Conservation (phyloP, 1,140 invertebrate species). For the Copidosoma floridanum region DNA sequence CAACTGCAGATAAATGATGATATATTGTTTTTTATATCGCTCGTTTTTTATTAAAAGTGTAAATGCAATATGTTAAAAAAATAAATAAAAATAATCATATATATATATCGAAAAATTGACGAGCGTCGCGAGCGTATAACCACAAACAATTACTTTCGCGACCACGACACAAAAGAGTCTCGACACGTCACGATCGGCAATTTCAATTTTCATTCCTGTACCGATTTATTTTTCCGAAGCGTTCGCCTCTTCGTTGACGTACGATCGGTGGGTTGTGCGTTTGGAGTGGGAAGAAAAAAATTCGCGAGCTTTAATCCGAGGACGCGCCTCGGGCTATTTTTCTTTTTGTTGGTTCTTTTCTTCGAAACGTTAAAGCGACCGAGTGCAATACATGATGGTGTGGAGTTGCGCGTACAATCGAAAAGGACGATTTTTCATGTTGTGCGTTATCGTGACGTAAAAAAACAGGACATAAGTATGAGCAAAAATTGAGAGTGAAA, state of each 20-base stretch:
- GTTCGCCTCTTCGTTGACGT: not conserved
- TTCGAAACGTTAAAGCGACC: conserved; percentile 8
- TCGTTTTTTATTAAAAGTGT: conserved; percentile 16
- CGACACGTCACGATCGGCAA: conserved; percentile 15
- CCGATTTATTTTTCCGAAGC: too few species aligned
- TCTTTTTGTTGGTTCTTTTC: conserved; percentile 11
- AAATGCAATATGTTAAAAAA: too few species aligned
- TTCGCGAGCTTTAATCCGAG: conserved; percentile 16
- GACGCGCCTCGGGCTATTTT: conserved; percentile 1
- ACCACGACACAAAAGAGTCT: not conserved
- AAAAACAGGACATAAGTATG: conserved; percentile 16
- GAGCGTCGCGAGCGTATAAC: too few species aligned
- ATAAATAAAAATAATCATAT: too few species aligned
- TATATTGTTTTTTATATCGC: conserved; percentile 28
- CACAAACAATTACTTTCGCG: too few species aligned
- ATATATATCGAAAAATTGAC: too few species aligned
- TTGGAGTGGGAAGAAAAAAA: too few species aligned
- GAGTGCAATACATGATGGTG: conserved; percentile 23
- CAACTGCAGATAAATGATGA: conserved; percentile 13
- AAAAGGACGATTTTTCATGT: not conserved
- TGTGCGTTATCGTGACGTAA: conserved; percentile 4
- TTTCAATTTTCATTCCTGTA: conserved; percentile 11
- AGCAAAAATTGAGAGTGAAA: conserved; percentile 27
- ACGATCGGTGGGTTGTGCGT: too few species aligned
- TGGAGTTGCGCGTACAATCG: conserved; percentile 18